Percentiles rank a stretch among this genome's conserved stretches.
Conservation (phyloP, 2,888 invertebrate species). For the Dusona sp. region DNA sequence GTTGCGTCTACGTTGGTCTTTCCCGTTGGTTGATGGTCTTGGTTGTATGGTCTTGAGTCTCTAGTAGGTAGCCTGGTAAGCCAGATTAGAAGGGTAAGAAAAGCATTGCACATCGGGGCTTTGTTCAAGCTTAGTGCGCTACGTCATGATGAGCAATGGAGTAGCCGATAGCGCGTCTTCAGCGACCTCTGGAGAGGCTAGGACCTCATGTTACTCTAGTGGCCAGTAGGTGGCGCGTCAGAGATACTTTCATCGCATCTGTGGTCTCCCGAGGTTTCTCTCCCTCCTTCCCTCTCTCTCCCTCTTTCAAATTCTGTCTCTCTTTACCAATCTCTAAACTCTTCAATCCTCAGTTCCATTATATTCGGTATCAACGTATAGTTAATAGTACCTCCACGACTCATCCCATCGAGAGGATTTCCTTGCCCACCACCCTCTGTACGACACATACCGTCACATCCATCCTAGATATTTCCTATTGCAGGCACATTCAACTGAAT, state of each 20-base stretch:
- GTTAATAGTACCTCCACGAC: constrained; percentile 36
- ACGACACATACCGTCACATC: constrained; percentile 20
- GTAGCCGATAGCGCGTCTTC: constrained; percentile 79
- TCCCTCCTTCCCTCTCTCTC: constrained; percentile 34
- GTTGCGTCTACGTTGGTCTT: constrained; percentile 46
- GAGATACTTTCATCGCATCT: constrained; percentile 60
- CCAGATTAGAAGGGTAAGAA: constrained; percentile 81
- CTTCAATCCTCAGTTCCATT: constrained; percentile 63
- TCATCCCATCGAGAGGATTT: constrained; percentile 39
- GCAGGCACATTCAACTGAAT: constrained; percentile 9
- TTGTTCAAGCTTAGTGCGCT: constrained; percentile 77
- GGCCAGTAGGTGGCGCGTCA: constrained; percentile 29
- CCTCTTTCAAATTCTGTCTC: constrained; percentile 25
- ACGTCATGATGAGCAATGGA: constrained; percentile 80
- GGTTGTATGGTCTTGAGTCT: constrained; percentile 38
- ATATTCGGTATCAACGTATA: constrained; percentile 56
- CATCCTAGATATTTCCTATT: not conserved
- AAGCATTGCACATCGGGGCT: constrained; percentile 78
- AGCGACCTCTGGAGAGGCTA: constrained; percentile 76
- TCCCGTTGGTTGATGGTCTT: constrained; percentile 23
- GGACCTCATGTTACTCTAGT: constrained; percentile 62
- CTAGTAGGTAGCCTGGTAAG: constrained; percentile 69
- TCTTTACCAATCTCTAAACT: constrained; percentile 40
- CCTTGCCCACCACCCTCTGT: constrained; percentile 22
- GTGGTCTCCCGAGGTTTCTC: constrained; percentile 49